Evolutionary conservation across 1,140 invertebrate genomes (phyloP).

Genomic region (Aradophagus sp.): DNA sequence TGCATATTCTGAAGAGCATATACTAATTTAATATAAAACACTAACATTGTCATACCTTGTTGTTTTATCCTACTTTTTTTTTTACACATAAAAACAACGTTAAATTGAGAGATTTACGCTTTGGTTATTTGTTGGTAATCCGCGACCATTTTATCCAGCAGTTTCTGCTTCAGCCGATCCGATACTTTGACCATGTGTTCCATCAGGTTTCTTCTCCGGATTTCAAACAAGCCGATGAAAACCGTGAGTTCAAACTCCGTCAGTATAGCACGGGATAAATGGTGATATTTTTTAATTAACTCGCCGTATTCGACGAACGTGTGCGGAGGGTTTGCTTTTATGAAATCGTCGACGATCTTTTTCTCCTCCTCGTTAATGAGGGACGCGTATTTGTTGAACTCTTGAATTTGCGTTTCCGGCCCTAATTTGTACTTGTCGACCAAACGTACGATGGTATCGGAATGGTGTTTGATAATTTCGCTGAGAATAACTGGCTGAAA

Average conservation of each 20-base stretch:
- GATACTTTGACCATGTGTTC: conserved; percentile 81
- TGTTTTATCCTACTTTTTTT: too few species aligned
- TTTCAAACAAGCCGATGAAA: conserved; percentile 88
- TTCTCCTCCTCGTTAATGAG: conserved; percentile 85
- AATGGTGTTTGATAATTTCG: conserved; percentile 78
- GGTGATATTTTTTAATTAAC: conserved; percentile 80
- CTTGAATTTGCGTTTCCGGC: conserved; percentile 81
- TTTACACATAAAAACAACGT: background rate
- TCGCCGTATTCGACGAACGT: conserved; percentile 81
- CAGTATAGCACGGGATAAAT: conserved; percentile 78
- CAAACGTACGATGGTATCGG: conserved; percentile 76
- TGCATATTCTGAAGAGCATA: conserved; percentile 85
- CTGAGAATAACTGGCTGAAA: conserved; percentile 81
- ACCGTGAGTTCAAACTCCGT: conserved; percentile 80
- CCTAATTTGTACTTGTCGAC: conserved; percentile 82
- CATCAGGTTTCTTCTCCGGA: conserved; percentile 88
- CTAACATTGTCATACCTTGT: background rate
- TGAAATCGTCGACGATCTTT: conserved; percentile 80
- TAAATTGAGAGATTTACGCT: conserved; percentile 77
- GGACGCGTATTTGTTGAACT: conserved; percentile 88
- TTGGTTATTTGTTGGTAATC: conserved; percentile 88
- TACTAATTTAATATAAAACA: too few species aligned
- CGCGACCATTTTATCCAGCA: conserved; percentile 83
- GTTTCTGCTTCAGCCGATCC: conserved; percentile 80
- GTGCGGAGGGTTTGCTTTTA: conserved; percentile 77